A percentile compares a stretch with the other conserved stretches of the same genome.
Evolutionary conservation across 2,888 invertebrate species (phyloP).

Genomic region (Tipula unca): DNA sequence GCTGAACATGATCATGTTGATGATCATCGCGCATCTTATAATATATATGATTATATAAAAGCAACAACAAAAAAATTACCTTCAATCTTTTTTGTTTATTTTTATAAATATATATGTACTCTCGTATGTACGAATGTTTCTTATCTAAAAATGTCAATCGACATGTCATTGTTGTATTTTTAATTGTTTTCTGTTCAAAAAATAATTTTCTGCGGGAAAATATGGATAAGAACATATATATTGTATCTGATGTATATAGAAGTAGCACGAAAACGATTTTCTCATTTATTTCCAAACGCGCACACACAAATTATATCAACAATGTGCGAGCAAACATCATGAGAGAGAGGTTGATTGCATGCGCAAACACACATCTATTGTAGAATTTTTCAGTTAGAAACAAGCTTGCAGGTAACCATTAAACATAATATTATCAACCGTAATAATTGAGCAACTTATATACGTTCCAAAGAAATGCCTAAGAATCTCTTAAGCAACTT

Average conservation of each 20-base stretch:
- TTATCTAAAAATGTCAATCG: slow-evolving; percentile 1
- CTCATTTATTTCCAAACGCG: no score
- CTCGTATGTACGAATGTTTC: not conserved
- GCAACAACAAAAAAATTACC: not conserved
- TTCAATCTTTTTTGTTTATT: not conserved
- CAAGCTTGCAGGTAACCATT: no score
- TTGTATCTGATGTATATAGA: not conserved
- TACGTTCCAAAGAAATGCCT: no score
- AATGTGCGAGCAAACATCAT: not conserved
- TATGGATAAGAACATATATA: not conserved
- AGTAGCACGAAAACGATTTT: no score
- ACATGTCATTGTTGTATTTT: not conserved
- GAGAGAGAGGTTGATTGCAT: no score
- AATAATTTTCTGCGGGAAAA: not conserved
- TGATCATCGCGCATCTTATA: not conserved
- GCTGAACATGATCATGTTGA: not conserved
- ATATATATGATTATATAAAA: not conserved
- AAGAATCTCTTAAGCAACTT: no score
- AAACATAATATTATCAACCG: no score
- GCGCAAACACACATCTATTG: no score
- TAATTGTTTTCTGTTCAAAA: not conserved
- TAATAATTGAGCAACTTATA: no score
- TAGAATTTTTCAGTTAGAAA: no score
- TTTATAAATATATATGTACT: not conserved
- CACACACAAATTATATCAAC: not conserved